Evolutionary conservation across 1,140 invertebrate genomes (phyloP), one percentile per base, ranked within the genome.

Genomic region (Macrobrachium nipponense): DNA sequence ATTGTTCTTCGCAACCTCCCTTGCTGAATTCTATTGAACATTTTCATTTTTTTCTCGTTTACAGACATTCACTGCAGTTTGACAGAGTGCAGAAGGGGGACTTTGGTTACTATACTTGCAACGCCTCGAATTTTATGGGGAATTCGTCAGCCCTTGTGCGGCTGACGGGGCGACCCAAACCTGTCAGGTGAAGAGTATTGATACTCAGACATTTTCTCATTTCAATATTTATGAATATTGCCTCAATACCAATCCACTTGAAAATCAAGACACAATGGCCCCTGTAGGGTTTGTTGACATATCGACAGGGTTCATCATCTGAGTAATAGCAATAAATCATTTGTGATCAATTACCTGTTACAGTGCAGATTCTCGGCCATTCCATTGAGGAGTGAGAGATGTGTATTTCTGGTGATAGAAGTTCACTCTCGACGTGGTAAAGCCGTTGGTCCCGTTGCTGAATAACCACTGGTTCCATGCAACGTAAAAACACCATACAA

Each of bases 41-140:
- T 23, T 61, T 60, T 60, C n/a, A 23, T 51, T 59, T n/a, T 8
- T 61, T 62, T 59, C n/a, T 64, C n/a, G 6, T 14, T 59, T 66
- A 23, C 83, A 86, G 83, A 76, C 80, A 86, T 62, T 80, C 83
- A n/a, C 66, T 86, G 2, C 77, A 80, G 11, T 86, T 86, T 72
- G 27, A 79, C 10, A n/a, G 43, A 44, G 83, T 86, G 11, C 59
- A 61, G 10, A 20, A 72, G n/a, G 77, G 72, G 5, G 83, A 86
- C 59, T 86, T 86, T 44, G 83, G 83, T 17, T 23, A 62, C 59
- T 80, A 86, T 66, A 86, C 83, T 18, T 86, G 83, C 77, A 86
- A 86, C 27, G 83, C 76, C 17, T 73, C 77, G 14, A 86, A 86
- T 66, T 80, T 73, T 68, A 79, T 86, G 77, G 83, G 83, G 17